Conservation (phyloP, 2,797 vertebrate species). For the Trachurus trachurus region DNA sequence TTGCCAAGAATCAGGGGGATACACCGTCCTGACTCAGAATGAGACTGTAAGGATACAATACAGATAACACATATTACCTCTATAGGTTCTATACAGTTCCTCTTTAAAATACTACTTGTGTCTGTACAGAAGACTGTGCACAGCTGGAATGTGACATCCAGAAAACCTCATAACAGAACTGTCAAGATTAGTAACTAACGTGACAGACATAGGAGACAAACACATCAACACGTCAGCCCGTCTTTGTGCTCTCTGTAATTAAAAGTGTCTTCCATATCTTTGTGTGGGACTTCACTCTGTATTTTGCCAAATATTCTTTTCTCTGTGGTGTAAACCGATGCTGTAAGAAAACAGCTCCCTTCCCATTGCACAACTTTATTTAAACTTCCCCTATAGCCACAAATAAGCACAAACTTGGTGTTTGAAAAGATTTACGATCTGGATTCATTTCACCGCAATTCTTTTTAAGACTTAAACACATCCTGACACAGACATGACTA, state of each 20-base stretch:
- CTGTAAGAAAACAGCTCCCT: conserved; percentile 1
- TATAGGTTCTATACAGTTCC: background rate
- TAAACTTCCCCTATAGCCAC: background rate
- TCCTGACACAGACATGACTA: background rate
- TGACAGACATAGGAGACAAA: conserved; percentile 49
- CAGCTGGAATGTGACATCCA: conserved; percentile 39
- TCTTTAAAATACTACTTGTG: background rate
- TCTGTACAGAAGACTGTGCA: background rate
- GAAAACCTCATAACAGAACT: conserved; percentile 34
- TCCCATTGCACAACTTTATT: background rate
- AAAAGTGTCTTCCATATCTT: conserved; percentile 3
- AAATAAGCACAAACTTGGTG: background rate
- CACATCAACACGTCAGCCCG: conserved; percentile 38
- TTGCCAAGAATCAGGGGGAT: background rate
- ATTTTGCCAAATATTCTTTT: conserved; percentile 33
- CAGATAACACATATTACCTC: background rate
- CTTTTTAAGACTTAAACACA: background rate
- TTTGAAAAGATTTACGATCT: background rate
- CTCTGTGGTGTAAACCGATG: background rate
- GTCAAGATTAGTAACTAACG: conserved; percentile 51
- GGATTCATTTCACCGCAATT: background rate
- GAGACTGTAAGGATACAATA: background rate
- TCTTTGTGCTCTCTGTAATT: conserved; percentile 46
- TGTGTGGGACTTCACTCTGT: conserved; percentile 15
- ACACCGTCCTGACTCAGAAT: background rate